A percentile compares a stretch with the other conserved stretches of the same genome.
These are phyloP conservation scores for Gyps fulvus DNA, from an alignment of 2,113 vertebrate species.

Conservation along the genomic window DNA sequence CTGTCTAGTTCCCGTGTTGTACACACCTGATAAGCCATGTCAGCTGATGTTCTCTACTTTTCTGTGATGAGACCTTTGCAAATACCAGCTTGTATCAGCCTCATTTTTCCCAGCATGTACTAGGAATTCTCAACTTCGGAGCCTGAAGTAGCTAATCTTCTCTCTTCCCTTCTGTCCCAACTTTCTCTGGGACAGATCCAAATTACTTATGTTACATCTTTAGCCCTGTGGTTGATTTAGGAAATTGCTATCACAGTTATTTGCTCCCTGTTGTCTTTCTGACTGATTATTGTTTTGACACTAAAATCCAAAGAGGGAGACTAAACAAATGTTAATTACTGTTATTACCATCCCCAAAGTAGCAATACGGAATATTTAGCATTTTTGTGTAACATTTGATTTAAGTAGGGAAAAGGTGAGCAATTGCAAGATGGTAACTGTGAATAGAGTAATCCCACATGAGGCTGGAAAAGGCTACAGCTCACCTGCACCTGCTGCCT, in stretches of 20 bases:
- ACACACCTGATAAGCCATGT: not conserved
- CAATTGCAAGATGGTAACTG: not conserved
- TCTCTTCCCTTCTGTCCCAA: not conserved
- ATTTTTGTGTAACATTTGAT: not conserved
- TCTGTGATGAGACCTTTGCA: not conserved
- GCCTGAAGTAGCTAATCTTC: not conserved
- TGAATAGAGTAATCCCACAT: not conserved
- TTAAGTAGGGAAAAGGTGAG: not conserved
- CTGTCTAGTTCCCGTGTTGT: rapidly evolving
- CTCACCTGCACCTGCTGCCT: not conserved
- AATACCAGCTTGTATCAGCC: not conserved
- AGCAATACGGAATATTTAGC: not conserved
- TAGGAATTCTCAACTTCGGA: not conserved
- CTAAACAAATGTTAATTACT: not conserved
- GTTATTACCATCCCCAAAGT: not conserved
- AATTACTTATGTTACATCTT: not conserved
- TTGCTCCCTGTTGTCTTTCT: not conserved
- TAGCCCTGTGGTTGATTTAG: not conserved
- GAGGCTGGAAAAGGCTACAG: not conserved
- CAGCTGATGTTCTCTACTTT: not conserved
- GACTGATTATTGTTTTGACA: not conserved
- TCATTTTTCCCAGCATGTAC: not conserved
- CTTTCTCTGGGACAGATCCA: not conserved
- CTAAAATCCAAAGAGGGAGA: not conserved
- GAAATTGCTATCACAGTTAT: not conserved